These are phyloP conservation scores for Aphidius ervi DNA, from an alignment of 1,140 invertebrate genomes.

Conservation along the genomic window DNA sequence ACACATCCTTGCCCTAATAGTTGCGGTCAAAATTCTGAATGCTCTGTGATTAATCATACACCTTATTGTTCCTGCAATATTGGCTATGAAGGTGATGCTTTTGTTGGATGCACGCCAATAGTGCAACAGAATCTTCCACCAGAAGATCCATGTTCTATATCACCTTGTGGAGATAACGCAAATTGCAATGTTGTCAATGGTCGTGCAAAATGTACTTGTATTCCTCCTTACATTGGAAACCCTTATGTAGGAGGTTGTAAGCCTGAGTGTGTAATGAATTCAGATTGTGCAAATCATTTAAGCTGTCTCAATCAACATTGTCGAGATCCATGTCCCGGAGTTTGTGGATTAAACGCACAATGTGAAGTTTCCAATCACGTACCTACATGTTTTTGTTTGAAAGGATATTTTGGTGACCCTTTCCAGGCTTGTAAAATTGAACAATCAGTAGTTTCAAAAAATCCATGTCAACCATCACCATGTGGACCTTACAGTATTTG, in stretches of 20 bases:
- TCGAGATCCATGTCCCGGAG: constrained; percentile 77
- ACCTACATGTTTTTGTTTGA: constrained; percentile 72
- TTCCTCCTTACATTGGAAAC: constrained; percentile 81
- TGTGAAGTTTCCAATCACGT: constrained; percentile 78
- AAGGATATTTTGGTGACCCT: constrained; percentile 74
- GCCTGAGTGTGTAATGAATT: constrained; percentile 74
- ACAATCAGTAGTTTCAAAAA: constrained; percentile 51
- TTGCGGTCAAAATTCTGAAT: constrained; percentile 76
- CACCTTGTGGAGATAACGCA: constrained; percentile 78
- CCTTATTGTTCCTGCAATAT: constrained; percentile 73
- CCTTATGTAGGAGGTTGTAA: constrained; percentile 72
- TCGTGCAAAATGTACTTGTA: constrained; percentile 70
- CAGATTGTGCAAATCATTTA: constrained; percentile 73
- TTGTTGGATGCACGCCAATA: constrained; percentile 65
- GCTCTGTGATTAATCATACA: constrained; percentile 76
- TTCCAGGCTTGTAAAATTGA: constrained; percentile 69
- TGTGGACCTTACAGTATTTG: constrained; percentile 80
- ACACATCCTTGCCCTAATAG: constrained; percentile 68
- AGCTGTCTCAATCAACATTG: constrained; percentile 83
- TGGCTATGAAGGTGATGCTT: constrained; percentile 78
- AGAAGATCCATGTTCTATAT: constrained; percentile 69
- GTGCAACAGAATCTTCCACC: constrained; percentile 39
- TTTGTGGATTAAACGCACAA: constrained; percentile 74
- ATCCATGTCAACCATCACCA: constrained; percentile 75
- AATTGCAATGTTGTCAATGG: constrained; percentile 68